Evolutionary conservation across 1,140 invertebrate genomes (phyloP).

Genomic region (Nautilus pompilius): DNA sequence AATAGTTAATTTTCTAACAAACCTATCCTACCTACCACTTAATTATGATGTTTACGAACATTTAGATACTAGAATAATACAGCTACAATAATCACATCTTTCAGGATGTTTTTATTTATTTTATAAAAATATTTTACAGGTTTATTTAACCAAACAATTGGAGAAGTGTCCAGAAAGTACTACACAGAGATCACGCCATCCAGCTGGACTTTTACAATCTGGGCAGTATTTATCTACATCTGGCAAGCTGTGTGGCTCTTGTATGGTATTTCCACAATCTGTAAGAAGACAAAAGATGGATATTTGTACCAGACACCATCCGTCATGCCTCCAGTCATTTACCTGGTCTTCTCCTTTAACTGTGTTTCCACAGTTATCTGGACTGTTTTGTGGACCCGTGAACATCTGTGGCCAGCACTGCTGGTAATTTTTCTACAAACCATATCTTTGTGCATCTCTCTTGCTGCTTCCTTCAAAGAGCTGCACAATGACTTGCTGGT

Average conservation of each 20-base stretch:
- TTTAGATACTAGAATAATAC: too few relatives aligned
- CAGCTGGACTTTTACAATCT: constrained; percentile 13
- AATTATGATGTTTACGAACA: too few relatives aligned
- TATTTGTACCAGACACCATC: constrained; percentile 6
- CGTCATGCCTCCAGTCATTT: constrained; percentile 10
- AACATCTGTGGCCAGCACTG: constrained; percentile 17
- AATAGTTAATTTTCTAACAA: too few relatives aligned
- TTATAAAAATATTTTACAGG: too few relatives aligned
- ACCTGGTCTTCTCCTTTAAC: constrained; percentile 14
- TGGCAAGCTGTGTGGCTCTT: constrained; percentile 21
- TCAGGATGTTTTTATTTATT: too few relatives aligned
- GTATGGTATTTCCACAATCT: constrained; percentile 17
- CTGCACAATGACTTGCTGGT: background rate
- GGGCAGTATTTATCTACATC: constrained; percentile 18
- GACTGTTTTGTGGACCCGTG: constrained; percentile 42
- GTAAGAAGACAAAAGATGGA: background rate
- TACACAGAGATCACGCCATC: constrained; percentile 28
- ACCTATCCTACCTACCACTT: too few relatives aligned
- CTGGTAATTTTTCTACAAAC: constrained; percentile 24
- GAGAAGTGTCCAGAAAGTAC: constrained; percentile 33
- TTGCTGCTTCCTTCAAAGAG: constrained; percentile 24
- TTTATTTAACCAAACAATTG: constrained; percentile 27
- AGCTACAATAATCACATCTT: too few relatives aligned
- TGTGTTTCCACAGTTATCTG: constrained; percentile 20
- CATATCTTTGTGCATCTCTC: constrained; percentile 28